These are phyloP conservation scores for Morelia viridis DNA, from an alignment of 2,797 vertebrate genomes.

Conservation along the genomic window DNA sequence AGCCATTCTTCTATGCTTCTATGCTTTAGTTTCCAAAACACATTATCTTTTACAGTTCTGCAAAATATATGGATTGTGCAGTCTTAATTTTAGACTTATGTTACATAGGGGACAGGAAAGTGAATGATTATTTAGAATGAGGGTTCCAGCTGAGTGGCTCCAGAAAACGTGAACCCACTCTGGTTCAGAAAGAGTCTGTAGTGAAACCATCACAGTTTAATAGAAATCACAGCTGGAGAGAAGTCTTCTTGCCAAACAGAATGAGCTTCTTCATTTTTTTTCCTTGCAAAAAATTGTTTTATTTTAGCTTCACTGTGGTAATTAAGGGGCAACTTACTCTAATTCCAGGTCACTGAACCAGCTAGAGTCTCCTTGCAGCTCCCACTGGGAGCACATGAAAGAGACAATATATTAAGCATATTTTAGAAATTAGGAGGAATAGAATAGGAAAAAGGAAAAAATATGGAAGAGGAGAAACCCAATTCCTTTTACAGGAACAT, in stretches of 20 bases:
- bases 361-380: conserved; percentile 22
- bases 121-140: conserved; percentile 35
- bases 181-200: conserved; percentile 24
- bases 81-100: conserved; percentile 19
- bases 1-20: neutral
- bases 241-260: conserved; percentile 20
- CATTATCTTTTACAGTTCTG: neutral
- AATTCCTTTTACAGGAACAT: neutral
- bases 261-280: neutral
- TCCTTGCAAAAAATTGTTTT: conserved; percentile 1
- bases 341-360: conserved; percentile 18
- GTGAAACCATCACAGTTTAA: conserved; percentile 32
- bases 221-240: conserved; percentile 40
- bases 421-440: neutral
- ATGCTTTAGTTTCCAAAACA: neutral
- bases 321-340: conserved; percentile 31
- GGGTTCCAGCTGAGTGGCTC: conserved; percentile 28
- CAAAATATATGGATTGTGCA: conserved; percentile 22
- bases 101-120: conserved; percentile 15
- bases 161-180: conserved; percentile 31
- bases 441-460: neutral
- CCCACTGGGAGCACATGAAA: neutral
- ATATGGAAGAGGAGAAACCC: neutral
- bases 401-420: conserved; percentile 18
- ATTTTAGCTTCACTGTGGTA: conserved; percentile 27